phyloP scores from a whole-genome alignment of 1,140 invertebrate species.

The Euwallacea fornicatus region DNA sequence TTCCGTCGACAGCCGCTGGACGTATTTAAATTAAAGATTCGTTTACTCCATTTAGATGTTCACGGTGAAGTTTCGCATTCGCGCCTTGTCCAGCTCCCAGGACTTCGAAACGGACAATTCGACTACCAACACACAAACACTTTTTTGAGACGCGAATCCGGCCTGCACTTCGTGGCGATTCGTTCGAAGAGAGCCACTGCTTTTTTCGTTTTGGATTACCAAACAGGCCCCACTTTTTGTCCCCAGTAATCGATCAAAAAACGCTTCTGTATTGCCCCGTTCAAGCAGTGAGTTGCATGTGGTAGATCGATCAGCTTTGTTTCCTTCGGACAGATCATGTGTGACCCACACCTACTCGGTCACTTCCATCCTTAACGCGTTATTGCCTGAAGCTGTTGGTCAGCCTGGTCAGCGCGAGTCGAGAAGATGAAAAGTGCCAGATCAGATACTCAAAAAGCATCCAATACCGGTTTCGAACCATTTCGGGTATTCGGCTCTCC shows the following conservation, averaged over 20 bases:
- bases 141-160: background rate
- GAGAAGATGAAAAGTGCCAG: background rate
- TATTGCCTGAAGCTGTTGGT: background rate
- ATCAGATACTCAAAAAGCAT: background rate
- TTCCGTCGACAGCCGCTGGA: too few species aligned
- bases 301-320: background rate
- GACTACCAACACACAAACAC: background rate
- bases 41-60: background rate
- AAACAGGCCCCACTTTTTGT: too few species aligned
- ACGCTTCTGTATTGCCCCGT: too few species aligned
- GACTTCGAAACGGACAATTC: background rate
- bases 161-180: background rate
- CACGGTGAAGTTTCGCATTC: background rate
- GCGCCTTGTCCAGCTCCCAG: background rate
- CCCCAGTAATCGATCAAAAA: background rate
- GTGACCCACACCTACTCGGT: background rate
- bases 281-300: background rate
- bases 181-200: background rate
- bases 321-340: background rate
- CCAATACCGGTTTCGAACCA: background rate
- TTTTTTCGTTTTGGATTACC: too few species aligned
- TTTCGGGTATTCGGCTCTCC: background rate
- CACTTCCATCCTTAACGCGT: background rate
- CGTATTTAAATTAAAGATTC: background rate
- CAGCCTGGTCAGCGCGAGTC: background rate